Base-by-base conservation (phyloP, 2,888 invertebrate genomes). In the Prenolepis imparis region DNA sequence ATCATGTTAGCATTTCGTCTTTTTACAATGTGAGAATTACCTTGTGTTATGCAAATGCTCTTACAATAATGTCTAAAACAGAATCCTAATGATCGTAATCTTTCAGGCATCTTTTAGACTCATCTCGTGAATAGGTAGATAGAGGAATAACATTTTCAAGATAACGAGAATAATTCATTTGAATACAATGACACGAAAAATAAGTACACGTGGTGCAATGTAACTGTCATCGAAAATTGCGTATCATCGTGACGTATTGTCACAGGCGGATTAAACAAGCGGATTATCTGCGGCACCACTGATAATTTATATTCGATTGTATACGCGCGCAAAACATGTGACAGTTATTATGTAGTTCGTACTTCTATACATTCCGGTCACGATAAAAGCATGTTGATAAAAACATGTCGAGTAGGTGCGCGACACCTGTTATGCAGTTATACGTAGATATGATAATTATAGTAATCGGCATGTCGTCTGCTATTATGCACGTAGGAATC, bases 371-470 rank as follows among this genome's bases (percentile, higher is more conserved):
- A 57, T 57, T 57, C 44, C 32, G 72, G 72, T 80, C 83, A n/a
- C 61, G 44, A 11, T 52, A 52, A 52, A 52, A 52, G 18, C n/a
- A 2, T 32, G 81, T 64, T 48, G 89, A 88, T 87, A 85, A 88
- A 88, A 77, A 63, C 63, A 24, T n/a, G 44, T 61, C 41, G 70
- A 80, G 52, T 68, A 24, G 55, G 74, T 80, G 44, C 63, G 66
- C 63, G 66, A 84, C 82, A 88, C 89, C 89, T 89, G 89, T 88
- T 88, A 89, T 88, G 70, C 72, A 81, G 89, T 88, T 88, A 89
- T 88, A 70, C 72, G 82, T 75, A 67, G 88, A 83, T 86, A 88
- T 36, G 89, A 88, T 82, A 84, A 89, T 84, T 82, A 63, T 64
- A 77, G 66, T 41, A 24, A 81, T 68, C 80, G 68, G 55, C 32